phyloP scores from a whole-genome alignment of 2,113 vertebrate species.

The Diphyllodes magnificus region DNA sequence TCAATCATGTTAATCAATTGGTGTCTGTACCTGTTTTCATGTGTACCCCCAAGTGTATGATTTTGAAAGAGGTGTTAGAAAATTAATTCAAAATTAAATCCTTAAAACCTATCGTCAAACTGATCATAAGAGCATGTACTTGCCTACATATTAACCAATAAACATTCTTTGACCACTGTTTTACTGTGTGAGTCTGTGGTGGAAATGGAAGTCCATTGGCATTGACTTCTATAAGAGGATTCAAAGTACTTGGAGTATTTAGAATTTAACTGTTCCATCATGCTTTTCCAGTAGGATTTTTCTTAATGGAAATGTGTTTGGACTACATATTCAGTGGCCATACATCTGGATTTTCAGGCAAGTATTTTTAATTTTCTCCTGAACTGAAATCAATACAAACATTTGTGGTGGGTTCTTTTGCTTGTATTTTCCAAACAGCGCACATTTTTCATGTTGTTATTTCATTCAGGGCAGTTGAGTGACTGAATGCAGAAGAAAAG shows the following conservation, averaged over 20 bases:
- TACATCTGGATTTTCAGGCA: not conserved
- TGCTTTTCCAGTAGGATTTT: not conserved
- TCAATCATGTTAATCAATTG: fast-evolving
- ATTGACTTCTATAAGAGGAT: not conserved
- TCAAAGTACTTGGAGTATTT: not conserved
- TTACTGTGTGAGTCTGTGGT: not conserved
- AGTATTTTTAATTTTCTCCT: not conserved
- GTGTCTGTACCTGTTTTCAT: not conserved
- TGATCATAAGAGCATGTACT: not conserved
- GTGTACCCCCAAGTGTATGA: too few species aligned
- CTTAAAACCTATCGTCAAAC: not conserved
- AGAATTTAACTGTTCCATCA: not conserved
- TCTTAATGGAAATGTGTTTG: not conserved
- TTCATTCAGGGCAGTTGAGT: not conserved
- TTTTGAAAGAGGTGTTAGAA: not conserved
- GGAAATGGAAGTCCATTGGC: not conserved
- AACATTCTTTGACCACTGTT: not conserved
- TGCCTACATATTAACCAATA: not conserved
- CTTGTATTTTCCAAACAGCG: not conserved
- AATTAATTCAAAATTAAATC: not conserved
- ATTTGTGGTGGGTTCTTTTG: not conserved
- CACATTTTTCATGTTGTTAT: not conserved
- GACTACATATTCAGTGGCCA: not conserved
- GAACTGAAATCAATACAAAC: not conserved
- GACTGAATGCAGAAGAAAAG: not conserved